Evolutionary conservation across 2,888 invertebrate species (phyloP), one percentile per base, ranked within the genome.

Genomic region (Tridacna gigas): DNA sequence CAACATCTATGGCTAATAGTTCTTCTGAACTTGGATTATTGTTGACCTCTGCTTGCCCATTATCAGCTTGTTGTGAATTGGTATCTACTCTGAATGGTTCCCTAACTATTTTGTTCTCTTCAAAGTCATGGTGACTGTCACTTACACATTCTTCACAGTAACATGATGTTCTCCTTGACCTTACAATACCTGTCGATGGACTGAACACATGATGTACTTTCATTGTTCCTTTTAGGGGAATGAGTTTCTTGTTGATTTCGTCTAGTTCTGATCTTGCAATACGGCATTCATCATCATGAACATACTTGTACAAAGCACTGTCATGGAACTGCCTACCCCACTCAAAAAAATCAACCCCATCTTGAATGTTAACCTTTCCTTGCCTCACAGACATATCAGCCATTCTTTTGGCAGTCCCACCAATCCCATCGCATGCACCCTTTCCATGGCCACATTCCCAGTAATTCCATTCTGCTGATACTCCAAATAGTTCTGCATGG

Each of bases 381-480:
- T 71, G 71, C 12, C 47, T 60, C n/a, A 56, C 22, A n/a, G 71
- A 65, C 20, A 28, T 25, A 71, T 82, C 77, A 5, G 82, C 82
- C 82, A 83, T 74, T 13, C 80, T 22, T 25, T 83, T 86, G 13
- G 66, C 48, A 9, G 82, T 77, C 25, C 81, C 79, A 0, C 86
- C 86, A 20, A 83, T 45, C 13, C 81, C 86, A 60, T 86, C 84
- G 63, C 86, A 83, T 13, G 84, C 60, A 15, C 82, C 74, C 65
- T 86, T 84, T 0, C 82, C 82, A 63, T 84, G 82, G 18, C 83
- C 82, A 9, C 76, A 28, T 28, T 86, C 78, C 67, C 76, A 86
- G 73, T 74, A 82, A 60, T 83, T 84, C 88, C 88, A 88, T n/a
- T 20, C 26, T 20, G 86, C 82, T 9, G 18, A 60, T 47, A 18